Evolutionary conservation across 2,113 vertebrate species (phyloP), one percentile per base, ranked within the genome.

Genomic region (Xiphophorus hellerii): DNA sequence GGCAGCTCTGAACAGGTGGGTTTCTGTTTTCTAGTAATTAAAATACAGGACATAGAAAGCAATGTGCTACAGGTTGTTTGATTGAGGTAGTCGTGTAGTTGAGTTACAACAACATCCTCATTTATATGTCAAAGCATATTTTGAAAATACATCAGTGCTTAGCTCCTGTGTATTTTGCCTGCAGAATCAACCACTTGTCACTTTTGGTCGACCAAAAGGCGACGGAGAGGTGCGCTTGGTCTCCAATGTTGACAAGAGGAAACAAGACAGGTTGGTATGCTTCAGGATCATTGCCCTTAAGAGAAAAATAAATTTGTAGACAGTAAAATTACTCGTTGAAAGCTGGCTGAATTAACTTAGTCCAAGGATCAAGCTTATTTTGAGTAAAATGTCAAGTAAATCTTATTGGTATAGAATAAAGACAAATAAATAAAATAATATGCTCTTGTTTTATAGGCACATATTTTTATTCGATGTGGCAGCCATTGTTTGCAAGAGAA

Each of bases 391-490:
- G 44, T 7, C 5, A 48, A 58, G 25, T 7, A 31, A 17, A 63
- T 63, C 3, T 3, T 17, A 13, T 12, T 13, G 20, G 65, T 28
- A 67, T 4, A 28, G 17, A 15, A 8, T 28, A 28, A 39, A 27
- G 27, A 25, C 5, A 51, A 30, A 17, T 12, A 22, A 30, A 4
- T 30, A 17, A 22, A 54, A 54, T 10, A 31, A 5, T 27, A 1
- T 62, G n/a, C 29, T 71, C 62, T 66, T 44, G 31, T 54, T 69
- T 62, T 48, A 8, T 87, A 98, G 97, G 90, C 96, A 98, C 84
- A 97, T 98, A 81, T 98, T 98, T 87, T 90, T 98, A 76, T 98
- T 98, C 84, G 97, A 98, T 75, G 84, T 96, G 79, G 97, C 97
- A 27, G 95, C 96, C 69, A 96, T 98, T 51, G 94, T 98, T 35